Evolutionary conservation across 2,888 invertebrate species (phyloP), one percentile per base, ranked within the genome.

Genomic region (Drymonia ruficornis): DNA sequence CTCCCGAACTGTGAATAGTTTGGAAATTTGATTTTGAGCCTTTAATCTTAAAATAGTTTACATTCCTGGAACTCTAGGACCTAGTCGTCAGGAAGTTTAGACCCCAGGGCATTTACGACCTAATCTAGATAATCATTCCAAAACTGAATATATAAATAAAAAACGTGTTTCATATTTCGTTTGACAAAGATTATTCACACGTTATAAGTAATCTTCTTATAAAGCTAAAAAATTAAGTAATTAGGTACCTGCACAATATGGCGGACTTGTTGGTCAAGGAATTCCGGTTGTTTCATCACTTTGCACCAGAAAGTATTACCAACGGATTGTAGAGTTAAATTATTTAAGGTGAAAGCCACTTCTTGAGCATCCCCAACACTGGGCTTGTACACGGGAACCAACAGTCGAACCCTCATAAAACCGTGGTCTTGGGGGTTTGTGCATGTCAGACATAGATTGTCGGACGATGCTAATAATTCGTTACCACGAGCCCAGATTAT

Each of bases 231-330:
- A 11, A 11, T 11, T 9, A 12, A n/a, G n/a, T n/a, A n/a, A n/a
- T n/a, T n/a, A n/a, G n/a, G 9, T 80, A 94, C 94, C 94, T 96
- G 95, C 31, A 97, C 94, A 53, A 98, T 95, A 76, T 97, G 97
- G 81, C 97, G 98, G 73, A 95, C 94, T 53, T 94, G 94, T 55
- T 90, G 69, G 12, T 69, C 84, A 44, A 97, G 88, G 51, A 93
- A 89, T 5, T 94, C 91, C 0, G 98, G 97, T 18, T 99, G 84
- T 76, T 95, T 95, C 52, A 96, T 94, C 7, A 98, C 94, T 58
- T 96, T 96, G 81, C 99, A 99, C 99, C 99, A 99, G 80, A 99
- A 99, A 0, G 98, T 99, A 0, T 99, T 99, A 74, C 99, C 98
- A 13, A 86, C 92, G 7, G 92, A 90, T 0, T 99, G 99, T 7